A percentile compares a stretch with the other conserved stretches of the same genome.
These are phyloP conservation scores for Catostylus mosaicus DNA, from an alignment of 30 jellyfish, hydroid and myxozoan species.

Conservation along the genomic window DNA sequence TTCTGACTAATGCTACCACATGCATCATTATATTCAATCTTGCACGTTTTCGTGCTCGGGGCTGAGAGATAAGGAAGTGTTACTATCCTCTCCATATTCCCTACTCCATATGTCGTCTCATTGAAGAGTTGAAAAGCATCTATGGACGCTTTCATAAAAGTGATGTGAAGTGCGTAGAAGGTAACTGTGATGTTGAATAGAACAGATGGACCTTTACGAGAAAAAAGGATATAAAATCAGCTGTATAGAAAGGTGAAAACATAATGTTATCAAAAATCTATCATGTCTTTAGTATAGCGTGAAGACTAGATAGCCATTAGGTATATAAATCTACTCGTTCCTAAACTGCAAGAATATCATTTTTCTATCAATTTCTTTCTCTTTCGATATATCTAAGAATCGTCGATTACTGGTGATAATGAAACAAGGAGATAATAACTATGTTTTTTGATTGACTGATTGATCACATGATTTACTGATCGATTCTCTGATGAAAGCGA, in stretches of 20 bases:
- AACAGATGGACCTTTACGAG: conserved; percentile 19
- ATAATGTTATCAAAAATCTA: background rate
- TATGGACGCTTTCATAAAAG: background rate
- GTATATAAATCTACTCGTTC: too few relatives aligned
- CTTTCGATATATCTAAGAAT: too few relatives aligned
- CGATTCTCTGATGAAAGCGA: too few relatives aligned
- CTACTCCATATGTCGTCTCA: background rate
- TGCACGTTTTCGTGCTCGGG: conserved; percentile 21
- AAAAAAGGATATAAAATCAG: background rate
- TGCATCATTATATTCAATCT: conserved; percentile 19
- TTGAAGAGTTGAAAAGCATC: background rate
- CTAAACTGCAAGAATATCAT: too few relatives aligned
- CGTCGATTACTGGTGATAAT: too few relatives aligned
- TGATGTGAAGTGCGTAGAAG: conserved; percentile 17
- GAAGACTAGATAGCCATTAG: too few relatives aligned
- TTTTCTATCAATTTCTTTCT: too few relatives aligned
- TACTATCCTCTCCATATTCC: background rate
- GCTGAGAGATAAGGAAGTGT: conserved; percentile 18
- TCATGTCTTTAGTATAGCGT: too few relatives aligned
- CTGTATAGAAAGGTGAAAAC: background rate
- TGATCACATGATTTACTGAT: too few relatives aligned
- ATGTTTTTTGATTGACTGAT: too few relatives aligned
- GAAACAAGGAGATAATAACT: too few relatives aligned
- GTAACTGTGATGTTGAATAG: conserved; percentile 16
- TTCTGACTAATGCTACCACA: background rate